These are phyloP conservation scores for Ormyrus labotus DNA, from an alignment of 2,888 invertebrate species.

Conservation along the genomic window DNA sequence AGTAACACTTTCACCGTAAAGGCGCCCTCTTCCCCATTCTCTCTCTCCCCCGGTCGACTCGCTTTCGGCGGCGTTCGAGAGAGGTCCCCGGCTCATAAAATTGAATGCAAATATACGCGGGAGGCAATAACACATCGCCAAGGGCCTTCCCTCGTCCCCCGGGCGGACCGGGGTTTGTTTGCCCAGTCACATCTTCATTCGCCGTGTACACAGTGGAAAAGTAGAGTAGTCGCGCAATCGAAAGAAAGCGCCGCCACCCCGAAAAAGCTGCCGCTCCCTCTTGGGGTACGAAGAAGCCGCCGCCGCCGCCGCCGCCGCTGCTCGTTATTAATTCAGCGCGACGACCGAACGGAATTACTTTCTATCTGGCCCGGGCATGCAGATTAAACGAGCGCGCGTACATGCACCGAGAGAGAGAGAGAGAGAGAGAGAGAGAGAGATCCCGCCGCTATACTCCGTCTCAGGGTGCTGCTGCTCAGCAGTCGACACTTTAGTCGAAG, in stretches of 20 bases:
- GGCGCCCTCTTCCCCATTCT: too few relatives aligned
- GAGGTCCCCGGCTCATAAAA: too few relatives aligned
- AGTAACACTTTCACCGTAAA: constrained; percentile 44
- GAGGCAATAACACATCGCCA: too few relatives aligned
- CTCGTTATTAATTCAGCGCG: constrained; percentile 70
- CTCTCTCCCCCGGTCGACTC: too few relatives aligned
- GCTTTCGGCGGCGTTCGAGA: too few relatives aligned
- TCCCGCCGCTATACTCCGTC: not conserved
- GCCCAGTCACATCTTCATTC: too few relatives aligned
- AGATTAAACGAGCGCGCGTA: constrained; percentile 57
- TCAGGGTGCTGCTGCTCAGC: constrained; percentile 3
- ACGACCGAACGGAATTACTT: constrained; percentile 65
- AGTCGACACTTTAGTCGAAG: constrained; percentile 56
- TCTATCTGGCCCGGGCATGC: constrained; percentile 57
- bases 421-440: not conserved
- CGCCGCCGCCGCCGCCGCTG: constrained; percentile 3
- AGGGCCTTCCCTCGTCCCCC: too few relatives aligned
- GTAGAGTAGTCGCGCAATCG: too few relatives aligned
- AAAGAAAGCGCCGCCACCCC: too few relatives aligned
- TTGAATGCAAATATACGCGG: too few relatives aligned
- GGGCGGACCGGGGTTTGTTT: too few relatives aligned
- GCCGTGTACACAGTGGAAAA: too few relatives aligned
- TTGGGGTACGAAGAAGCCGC: constrained; percentile 18
- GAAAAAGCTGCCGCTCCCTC: not conserved
- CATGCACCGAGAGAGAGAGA: constrained; percentile 16